Base-by-base conservation (phyloP, 2,888 invertebrate genomes). In the Agrochola lychnidis region DNA sequence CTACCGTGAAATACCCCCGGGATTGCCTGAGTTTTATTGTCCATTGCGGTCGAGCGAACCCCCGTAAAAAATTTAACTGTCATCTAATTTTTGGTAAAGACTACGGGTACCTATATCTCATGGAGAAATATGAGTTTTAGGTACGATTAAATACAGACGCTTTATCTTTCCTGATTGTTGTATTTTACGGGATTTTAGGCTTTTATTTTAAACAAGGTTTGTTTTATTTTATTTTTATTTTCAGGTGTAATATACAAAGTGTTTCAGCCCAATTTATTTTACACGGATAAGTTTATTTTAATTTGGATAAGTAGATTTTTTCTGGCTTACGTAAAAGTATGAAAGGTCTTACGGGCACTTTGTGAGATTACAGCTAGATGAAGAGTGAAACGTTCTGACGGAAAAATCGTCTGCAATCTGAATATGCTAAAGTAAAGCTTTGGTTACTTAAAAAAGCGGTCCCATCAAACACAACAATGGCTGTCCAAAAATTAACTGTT, bases 11-110 rank as follows among this genome's bases (percentile, higher is more conserved):
- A 89, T 89, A 84, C 88, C 73, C 86, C 51, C 30, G 88, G 86
- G 88, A 88, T 86, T 85, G 88, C 81, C 84, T 82, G 78, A 69
- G 84, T 83, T 89, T 90, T 90, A 91, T 90, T 90, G 88, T 88
- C 84, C 85, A 84, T 83, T 83, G 88, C 82, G 87, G 88, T 84
- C 81, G 84, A 78, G 79, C 78, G 82, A 78, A 87, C 77, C 73
- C 71, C 81, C 86, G 87, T 87, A 85, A 89, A 88, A 90, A 89
- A 85, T 81, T 84, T 88, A 71, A 86, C 81, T 76, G 83, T 85
- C 82, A 73, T 85, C 80, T 88, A 84, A 88, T 89, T 90, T 88
- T 86, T 75, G 76, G 86, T 85, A 79, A 78, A 87, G 85, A 81
- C 73, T 72, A 79, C 70, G 71, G 69, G 61, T 76, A 30, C 30